Conservation (phyloP, 2,888 invertebrate species). For the Polydrusus cervinus region DNA sequence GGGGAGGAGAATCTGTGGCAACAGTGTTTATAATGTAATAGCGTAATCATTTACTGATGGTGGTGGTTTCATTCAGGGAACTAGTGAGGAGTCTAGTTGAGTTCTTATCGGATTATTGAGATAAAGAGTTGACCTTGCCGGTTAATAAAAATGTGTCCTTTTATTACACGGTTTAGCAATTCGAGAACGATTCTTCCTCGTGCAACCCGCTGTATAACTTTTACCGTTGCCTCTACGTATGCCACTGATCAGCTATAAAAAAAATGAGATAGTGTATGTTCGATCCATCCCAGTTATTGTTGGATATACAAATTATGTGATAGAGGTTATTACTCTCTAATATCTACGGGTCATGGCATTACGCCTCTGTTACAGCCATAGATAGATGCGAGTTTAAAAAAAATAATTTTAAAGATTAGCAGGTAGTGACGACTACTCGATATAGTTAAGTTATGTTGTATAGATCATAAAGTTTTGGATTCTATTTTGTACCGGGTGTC, state of each 20-base stretch:
- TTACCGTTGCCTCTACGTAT: background rate
- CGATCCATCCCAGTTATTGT: conserved; percentile 48
- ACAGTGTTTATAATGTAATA: too few species aligned
- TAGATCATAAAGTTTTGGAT: too few species aligned
- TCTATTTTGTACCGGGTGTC: too few species aligned
- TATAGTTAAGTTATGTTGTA: too few species aligned
- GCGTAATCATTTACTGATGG: too few species aligned
- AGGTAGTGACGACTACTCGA: background rate
- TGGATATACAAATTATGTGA: conserved; percentile 53
- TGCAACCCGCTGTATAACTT: background rate
- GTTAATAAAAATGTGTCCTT: too few species aligned
- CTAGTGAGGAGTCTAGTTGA: too few species aligned
- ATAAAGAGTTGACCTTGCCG: too few species aligned
- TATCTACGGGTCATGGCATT: conserved; percentile 52
- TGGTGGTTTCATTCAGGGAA: too few species aligned
- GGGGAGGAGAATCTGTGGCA: too few species aligned
- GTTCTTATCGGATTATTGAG: too few species aligned
- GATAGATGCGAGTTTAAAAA: conserved; percentile 35
- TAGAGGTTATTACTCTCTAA: conserved; percentile 52
- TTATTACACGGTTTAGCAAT: background rate
- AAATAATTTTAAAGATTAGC: conserved; percentile 20
- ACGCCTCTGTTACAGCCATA: conserved; percentile 50
- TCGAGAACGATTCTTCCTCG: background rate
- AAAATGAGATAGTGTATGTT: conserved; percentile 29
- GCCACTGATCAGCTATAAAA: conserved; percentile 8